phyloP scores from a whole-genome alignment of 1,140 invertebrate species.

The Microplitis mediator region DNA sequence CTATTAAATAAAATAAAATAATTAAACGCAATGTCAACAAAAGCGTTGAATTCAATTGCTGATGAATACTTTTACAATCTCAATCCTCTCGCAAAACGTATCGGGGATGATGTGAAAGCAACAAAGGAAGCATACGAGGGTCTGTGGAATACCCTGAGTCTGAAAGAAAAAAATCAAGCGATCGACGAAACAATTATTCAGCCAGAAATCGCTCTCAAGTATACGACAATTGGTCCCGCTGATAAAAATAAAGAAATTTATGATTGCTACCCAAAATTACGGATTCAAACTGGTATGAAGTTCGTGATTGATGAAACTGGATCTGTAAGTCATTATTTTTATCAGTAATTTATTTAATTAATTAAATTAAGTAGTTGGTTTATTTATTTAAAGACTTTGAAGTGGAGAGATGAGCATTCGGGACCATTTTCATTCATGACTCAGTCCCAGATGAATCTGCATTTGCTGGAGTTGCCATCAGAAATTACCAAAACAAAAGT shows the following conservation, averaged over 20 bases:
- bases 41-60: conserved; percentile 55
- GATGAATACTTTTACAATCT: conserved; percentile 75
- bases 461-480: conserved; percentile 52
- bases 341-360: background rate
- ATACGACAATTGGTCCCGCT: conserved; percentile 61
- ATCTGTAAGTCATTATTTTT: conserved; percentile 39
- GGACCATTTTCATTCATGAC: conserved; percentile 81
- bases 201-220: conserved; percentile 73
- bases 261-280: conserved; percentile 59
- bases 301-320: conserved; percentile 65
- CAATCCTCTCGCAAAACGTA: conserved; percentile 72
- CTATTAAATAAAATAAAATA: background rate
- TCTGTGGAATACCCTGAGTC: conserved; percentile 70
- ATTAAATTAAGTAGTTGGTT: background rate
- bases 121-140: conserved; percentile 73
- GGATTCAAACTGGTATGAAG: conserved; percentile 63
- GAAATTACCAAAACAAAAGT: conserved; percentile 38
- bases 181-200: conserved; percentile 78
- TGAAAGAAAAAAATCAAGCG: conserved; percentile 74
- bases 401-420: conserved; percentile 78
- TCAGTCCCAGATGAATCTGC: conserved; percentile 76
- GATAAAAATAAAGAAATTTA: conserved; percentile 47
- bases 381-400: conserved; percentile 48
- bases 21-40: conserved; percentile 41
- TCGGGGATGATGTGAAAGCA: conserved; percentile 71